These are phyloP conservation scores for Hippocampus kuda DNA, from an alignment of 2,797 vertebrate genomes.

Conservation along the genomic window DNA sequence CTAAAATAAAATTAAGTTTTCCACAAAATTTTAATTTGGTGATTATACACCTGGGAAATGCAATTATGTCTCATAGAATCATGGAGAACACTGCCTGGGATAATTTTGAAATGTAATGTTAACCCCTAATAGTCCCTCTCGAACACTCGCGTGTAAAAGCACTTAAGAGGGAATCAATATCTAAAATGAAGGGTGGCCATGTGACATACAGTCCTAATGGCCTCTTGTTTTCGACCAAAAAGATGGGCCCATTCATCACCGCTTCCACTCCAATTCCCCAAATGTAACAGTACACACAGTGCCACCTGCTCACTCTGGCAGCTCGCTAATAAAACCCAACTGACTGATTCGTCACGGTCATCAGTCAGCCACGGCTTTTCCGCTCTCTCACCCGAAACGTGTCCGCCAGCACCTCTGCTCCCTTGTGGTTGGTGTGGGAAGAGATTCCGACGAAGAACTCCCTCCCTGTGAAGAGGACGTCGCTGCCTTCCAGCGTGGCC, in stretches of 20 bases:
- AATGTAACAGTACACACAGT: constrained; percentile 32
- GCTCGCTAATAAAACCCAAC: constrained; percentile 6
- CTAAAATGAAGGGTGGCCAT: not conserved
- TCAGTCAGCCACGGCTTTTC: not conserved
- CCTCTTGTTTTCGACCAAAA: constrained; percentile 21
- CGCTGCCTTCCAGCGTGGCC: constrained; percentile 83
- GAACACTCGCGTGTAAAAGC: too few relatives aligned
- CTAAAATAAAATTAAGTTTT: too few relatives aligned
- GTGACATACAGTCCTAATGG: constrained; percentile 33
- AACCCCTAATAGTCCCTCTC: too few relatives aligned
- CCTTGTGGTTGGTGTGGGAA: constrained; percentile 81
- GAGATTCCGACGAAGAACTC: constrained; percentile 90
- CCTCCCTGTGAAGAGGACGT: constrained; percentile 83
- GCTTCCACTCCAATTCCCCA: constrained; percentile 35
- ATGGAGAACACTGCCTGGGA: not conserved
- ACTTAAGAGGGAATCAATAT: constrained; percentile 23
- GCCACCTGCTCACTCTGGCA: constrained; percentile 49
- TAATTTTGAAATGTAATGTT: not conserved
- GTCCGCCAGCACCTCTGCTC: constrained; percentile 81
- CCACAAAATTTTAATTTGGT: too few relatives aligned
- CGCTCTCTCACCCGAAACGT: constrained; percentile 71
- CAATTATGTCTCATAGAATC: too few relatives aligned
- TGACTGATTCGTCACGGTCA: not conserved
- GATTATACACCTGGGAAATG: too few relatives aligned
- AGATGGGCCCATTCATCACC: constrained; percentile 34